phyloP scores from a whole-genome alignment of 92 coral and sea anemone genomes.

The Umimayanthus chanpuru region DNA sequence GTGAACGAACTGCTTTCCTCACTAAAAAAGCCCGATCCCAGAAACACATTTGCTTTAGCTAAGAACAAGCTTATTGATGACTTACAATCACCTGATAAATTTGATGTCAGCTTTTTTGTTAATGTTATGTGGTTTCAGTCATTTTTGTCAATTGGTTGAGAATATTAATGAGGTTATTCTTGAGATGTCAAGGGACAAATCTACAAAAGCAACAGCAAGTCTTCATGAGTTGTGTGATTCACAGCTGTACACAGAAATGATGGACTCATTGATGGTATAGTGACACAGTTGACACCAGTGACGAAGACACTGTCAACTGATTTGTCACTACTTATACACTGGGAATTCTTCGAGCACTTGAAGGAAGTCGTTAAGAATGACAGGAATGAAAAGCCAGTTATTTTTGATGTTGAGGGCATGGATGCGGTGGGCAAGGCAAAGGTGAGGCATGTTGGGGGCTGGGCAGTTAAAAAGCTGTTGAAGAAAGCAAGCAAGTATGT shows the following conservation, averaged over 20 bases:
- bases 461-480: no score
- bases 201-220: slow-evolving; percentile 43
- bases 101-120: slow-evolving; percentile 26
- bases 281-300: neutral
- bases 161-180: slow-evolving; percentile 30
- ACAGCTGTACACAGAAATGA: neutral
- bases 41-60: no score
- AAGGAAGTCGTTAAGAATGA: slow-evolving; percentile 43
- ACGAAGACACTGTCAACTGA: no score
- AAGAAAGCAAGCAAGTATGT: slow-evolving; percentile 41
- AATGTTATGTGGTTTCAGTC: slow-evolving; percentile 43
- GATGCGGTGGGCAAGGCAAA: slow-evolving; percentile 42
- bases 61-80: no score
- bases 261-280: no score
- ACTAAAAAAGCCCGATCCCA: no score
- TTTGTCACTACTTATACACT: no score
- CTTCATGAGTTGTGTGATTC: slow-evolving; percentile 35
- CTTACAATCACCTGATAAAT: slow-evolving; percentile 25
- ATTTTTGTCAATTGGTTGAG: slow-evolving; percentile 28
- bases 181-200: slow-evolving; percentile 39
- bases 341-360: slow-evolving; percentile 30
- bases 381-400: slow-evolving; percentile 41
- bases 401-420: slow-evolving; percentile 52
- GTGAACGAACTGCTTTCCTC: no score
- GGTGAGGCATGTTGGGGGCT: slow-evolving; percentile 58